A percentile compares a stretch with the other conserved stretches of the same genome.
phyloP scores from a whole-genome alignment of 2,888 invertebrate species.

The Hirtodrosophila trivittata region DNA sequence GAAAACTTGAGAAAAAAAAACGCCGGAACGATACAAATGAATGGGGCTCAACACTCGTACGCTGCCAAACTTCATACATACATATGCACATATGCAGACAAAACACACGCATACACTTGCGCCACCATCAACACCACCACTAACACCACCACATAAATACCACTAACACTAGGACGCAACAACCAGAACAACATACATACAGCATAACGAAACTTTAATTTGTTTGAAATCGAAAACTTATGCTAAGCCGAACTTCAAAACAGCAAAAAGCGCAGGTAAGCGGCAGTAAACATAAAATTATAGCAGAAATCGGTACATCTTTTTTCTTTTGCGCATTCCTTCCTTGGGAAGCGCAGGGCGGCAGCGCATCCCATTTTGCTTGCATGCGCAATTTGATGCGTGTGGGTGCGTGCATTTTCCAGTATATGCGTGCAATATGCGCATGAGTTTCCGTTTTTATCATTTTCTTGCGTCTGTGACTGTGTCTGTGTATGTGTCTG shows the following conservation, averaged over 20 bases:
- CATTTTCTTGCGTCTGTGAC: not conserved
- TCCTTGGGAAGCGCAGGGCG: too few relatives aligned
- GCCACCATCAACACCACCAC: slow-evolving; percentile 16
- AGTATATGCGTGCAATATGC: slow-evolving; percentile 11
- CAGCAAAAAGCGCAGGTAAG: slow-evolving; percentile 67
- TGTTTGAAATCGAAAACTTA: slow-evolving; percentile 39
- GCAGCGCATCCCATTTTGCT: slow-evolving; percentile 34
- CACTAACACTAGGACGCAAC: slow-evolving; percentile 22
- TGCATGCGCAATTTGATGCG: slow-evolving; percentile 36
- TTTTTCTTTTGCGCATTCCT: slow-evolving; percentile 2
- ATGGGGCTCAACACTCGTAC: slow-evolving; percentile 52
- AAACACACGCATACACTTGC: slow-evolving; percentile 48
- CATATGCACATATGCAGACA: slow-evolving; percentile 42
- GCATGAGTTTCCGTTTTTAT: slow-evolving; percentile 16
- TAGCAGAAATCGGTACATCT: slow-evolving; percentile 32
- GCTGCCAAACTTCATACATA: slow-evolving; percentile 61
- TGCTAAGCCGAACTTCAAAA: slow-evolving; percentile 32
- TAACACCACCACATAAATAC: slow-evolving; percentile 9
- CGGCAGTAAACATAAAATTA: slow-evolving; percentile 12
- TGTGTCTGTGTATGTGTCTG: slow-evolving; percentile 34
- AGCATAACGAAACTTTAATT: slow-evolving; percentile 45
- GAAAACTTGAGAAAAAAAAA: slow-evolving; percentile 29
- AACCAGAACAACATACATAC: slow-evolving; percentile 18
- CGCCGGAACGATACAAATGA: slow-evolving; percentile 60
- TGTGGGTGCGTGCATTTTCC: slow-evolving; percentile 25